phyloP scores from a whole-genome alignment of 1,140 invertebrate genomes.

The Drosophila triauraria region DNA sequence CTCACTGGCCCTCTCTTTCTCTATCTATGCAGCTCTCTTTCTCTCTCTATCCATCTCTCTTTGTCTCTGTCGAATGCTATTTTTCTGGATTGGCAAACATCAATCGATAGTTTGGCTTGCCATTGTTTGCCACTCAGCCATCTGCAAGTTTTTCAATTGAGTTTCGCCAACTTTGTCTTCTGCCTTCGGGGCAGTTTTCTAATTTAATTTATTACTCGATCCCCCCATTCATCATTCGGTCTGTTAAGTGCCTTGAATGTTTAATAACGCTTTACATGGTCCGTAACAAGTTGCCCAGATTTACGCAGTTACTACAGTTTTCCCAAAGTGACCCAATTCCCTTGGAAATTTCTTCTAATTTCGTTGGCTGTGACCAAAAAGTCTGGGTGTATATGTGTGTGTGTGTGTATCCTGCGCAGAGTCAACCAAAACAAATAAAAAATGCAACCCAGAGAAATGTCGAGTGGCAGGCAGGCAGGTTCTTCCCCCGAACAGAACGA shows the following conservation, averaged over 20 bases:
- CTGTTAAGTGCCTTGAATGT: conserved; percentile 34
- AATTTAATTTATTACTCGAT: conserved; percentile 39
- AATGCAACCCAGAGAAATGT: conserved; percentile 62
- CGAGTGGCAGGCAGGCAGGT: conserved; percentile 27
- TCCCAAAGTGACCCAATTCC: conserved; percentile 66
- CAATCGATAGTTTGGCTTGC: conserved; percentile 54
- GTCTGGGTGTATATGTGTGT: background rate
- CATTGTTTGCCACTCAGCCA: conserved; percentile 20
- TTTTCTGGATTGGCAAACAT: conserved; percentile 33
- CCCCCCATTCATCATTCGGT: conserved; percentile 14
- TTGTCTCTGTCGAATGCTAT: background rate
- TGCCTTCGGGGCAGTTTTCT: conserved; percentile 15
- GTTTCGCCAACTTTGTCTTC: conserved; percentile 45
- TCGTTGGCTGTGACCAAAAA: conserved; percentile 19
- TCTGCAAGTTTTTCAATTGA: conserved; percentile 52
- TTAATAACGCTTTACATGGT: conserved; percentile 31
- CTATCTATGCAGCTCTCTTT: background rate
- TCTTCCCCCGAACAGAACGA: conserved; percentile 26
- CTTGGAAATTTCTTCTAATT: conserved; percentile 48
- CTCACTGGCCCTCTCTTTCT: background rate
- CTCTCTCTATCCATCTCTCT: background rate
- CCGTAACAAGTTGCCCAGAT: conserved; percentile 25
- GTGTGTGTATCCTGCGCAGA: conserved; percentile 40
- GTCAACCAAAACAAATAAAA: conserved; percentile 63
- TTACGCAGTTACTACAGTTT: conserved; percentile 18